Base-by-base conservation (phyloP, 2,888 invertebrate genomes). In the Chrysotoxum bicinctum region DNA sequence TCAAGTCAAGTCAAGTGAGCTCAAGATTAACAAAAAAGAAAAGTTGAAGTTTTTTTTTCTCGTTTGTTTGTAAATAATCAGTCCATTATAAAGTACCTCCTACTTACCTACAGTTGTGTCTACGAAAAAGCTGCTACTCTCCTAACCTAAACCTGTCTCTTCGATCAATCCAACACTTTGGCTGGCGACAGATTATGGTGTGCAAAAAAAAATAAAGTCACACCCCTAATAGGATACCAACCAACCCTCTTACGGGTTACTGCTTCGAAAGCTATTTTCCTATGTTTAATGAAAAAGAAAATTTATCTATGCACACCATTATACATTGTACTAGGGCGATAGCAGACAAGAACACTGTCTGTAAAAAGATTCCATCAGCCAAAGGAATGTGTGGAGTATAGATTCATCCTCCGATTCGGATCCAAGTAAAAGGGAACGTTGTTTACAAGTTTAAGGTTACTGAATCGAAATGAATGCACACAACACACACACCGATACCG, bases 361-460 rank as follows among this genome's bases (percentile, higher is more conserved):
- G 50, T 6, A 66, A 23, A 66, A 50, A 66, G 12, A 50, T 50
- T 66, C 23, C 32, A 66, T 48, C 64, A 66, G n/a, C 35, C 48
- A 66, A 62, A 48, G 21, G 21, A 66, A 48, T 48, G 9, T 66
- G 0, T 14, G 8, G 23, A 8, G 37, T 21, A 56, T 58, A 64
- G 43, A 45, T 64, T 35, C 35, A 48, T 50, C 50, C 66, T 32
- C 32, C 35, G 50, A 66, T 62, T 43, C 19, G 19, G 48, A 66
- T 50, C 50, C 66, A 50, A 35, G 16, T n/a, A 66, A 66, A 66
- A 66, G 66, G 64, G 66, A 66, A 66, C 50, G 48, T 66, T 66
- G 50, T 66, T 66, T 66, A 35, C 66, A 66, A 66, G 50, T 50
- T 66, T 66, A 66, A 66, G 66, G 66, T 66, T 66, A 66, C 50